Percentiles rank a stretch among this genome's conserved stretches.
Evolutionary conservation across 1,140 invertebrate species (phyloP).

Genomic region (Caenorhabditis briggsae): DNA sequence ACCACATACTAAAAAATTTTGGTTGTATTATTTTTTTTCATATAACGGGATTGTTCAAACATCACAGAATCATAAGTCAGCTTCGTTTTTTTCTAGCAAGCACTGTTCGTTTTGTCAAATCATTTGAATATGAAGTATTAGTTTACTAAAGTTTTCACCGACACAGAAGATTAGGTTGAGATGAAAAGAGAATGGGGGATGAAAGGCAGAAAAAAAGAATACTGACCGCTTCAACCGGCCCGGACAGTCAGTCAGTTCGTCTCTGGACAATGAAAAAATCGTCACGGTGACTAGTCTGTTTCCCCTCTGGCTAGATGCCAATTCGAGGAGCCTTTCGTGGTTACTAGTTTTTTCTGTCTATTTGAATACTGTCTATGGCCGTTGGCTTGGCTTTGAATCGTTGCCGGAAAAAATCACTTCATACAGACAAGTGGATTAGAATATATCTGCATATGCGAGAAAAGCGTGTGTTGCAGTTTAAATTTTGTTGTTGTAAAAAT

Average conservation of each 20-base stretch:
- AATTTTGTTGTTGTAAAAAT: slow-evolving; percentile 30
- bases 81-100: background rate
- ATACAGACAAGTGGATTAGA: slow-evolving; percentile 47
- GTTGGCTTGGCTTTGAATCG: slow-evolving; percentile 17
- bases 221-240: slow-evolving; percentile 45
- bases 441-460: background rate
- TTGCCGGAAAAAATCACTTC: slow-evolving; percentile 27
- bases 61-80: background rate
- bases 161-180: slow-evolving; percentile 39
- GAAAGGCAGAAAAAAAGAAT: slow-evolving; percentile 13
- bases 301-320: background rate
- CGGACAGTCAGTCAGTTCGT: background rate
- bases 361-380: slow-evolving; percentile 32
- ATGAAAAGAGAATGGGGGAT: background rate
- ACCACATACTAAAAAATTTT: no score
- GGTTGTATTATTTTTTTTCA: no score
- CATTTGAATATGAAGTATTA: slow-evolving; percentile 37
- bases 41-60: no score
- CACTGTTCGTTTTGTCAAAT: background rate
- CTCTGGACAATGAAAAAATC: slow-evolving; percentile 44
- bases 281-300: slow-evolving; percentile 34
- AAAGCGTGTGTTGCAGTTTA: slow-evolving; percentile 29
- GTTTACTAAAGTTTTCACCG: slow-evolving; percentile 18
- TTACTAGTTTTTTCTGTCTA: slow-evolving; percentile 28
- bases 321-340: slow-evolving; percentile 33